These are phyloP conservation scores for Xiphorhynchus elegans DNA, from an alignment of 2,113 vertebrate species.

Conservation along the genomic window DNA sequence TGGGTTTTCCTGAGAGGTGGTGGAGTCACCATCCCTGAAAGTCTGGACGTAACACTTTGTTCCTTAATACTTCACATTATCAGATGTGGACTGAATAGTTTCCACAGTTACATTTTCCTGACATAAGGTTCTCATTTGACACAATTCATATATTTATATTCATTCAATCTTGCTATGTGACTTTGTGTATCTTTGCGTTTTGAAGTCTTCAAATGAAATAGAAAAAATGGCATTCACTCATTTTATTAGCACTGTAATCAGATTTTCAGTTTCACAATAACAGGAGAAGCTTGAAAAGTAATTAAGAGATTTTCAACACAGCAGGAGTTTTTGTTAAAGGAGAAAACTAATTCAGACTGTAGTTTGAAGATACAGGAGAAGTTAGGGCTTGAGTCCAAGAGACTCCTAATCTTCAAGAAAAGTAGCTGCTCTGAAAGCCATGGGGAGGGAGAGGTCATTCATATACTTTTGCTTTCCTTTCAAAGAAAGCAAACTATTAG, in stretches of 20 bases:
- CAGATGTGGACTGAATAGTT: neutral
- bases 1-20: neutral
- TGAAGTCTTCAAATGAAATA: constrained; percentile 47
- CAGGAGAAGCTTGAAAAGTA: constrained; percentile 70
- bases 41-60: neutral
- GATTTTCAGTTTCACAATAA: constrained; percentile 69
- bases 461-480: constrained; percentile 5
- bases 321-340: constrained; percentile 63
- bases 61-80: constrained; percentile 1
- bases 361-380: constrained; percentile 47
- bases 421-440: constrained; percentile 37
- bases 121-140: constrained; percentile 3
- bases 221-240: constrained; percentile 30
- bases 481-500: constrained; percentile 33
- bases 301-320: constrained; percentile 75
- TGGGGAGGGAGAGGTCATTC: constrained; percentile 8
- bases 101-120: neutral
- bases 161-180: neutral
- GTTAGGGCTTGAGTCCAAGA: constrained; percentile 14
- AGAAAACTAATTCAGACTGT: constrained; percentile 63
- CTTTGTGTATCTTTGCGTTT: constrained; percentile 25
- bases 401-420: constrained; percentile 52
- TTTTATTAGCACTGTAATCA: constrained; percentile 71
- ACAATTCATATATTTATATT: neutral
- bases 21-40: neutral